Evolutionary conservation across 1,140 invertebrate species (phyloP).

Genomic region (Drosophila punjabiensis): DNA sequence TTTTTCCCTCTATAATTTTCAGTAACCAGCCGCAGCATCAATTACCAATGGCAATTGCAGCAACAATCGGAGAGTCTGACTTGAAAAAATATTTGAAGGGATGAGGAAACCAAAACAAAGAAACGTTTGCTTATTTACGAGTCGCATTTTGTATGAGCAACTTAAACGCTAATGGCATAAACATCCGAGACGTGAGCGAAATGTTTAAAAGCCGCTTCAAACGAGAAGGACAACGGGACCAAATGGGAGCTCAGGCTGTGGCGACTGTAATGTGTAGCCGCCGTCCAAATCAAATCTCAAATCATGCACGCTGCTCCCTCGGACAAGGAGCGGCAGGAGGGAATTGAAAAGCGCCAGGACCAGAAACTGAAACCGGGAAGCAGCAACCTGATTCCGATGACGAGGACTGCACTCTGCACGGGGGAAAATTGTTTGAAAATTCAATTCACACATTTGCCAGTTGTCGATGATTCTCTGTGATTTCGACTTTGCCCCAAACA

Average conservation of each 20-base stretch:
- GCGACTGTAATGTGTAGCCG: constrained; percentile 74
- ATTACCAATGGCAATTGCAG: constrained; percentile 61
- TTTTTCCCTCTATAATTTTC: constrained; percentile 12
- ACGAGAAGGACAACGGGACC: constrained; percentile 35
- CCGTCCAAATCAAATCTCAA: constrained; percentile 79
- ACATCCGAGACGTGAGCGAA: constrained; percentile 78
- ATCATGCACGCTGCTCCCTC: constrained; percentile 69
- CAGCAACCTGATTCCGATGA: constrained; percentile 2
- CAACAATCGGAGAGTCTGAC: not conserved
- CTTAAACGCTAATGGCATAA: constrained; percentile 84
- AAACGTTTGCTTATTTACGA: constrained; percentile 71
- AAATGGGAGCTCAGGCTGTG: constrained; percentile 33
- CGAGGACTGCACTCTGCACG: constrained; percentile 56
- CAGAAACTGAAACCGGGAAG: constrained; percentile 32
- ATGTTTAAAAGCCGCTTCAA: constrained; percentile 67
- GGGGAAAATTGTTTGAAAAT: constrained; percentile 79
- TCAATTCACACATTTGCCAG: constrained; percentile 83
- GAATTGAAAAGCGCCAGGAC: constrained; percentile 45
- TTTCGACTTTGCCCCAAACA: constrained; percentile 47
- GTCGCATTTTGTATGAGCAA: constrained; percentile 79
- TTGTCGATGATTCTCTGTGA: constrained; percentile 82
- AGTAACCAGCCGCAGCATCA: constrained; percentile 51
- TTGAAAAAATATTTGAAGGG: not conserved
- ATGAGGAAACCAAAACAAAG: constrained; percentile 31
- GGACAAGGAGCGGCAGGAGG: constrained; percentile 3